Evolutionary conservation across 2,888 invertebrate species (phyloP).

Genomic region (Drosophila mayaguana): DNA sequence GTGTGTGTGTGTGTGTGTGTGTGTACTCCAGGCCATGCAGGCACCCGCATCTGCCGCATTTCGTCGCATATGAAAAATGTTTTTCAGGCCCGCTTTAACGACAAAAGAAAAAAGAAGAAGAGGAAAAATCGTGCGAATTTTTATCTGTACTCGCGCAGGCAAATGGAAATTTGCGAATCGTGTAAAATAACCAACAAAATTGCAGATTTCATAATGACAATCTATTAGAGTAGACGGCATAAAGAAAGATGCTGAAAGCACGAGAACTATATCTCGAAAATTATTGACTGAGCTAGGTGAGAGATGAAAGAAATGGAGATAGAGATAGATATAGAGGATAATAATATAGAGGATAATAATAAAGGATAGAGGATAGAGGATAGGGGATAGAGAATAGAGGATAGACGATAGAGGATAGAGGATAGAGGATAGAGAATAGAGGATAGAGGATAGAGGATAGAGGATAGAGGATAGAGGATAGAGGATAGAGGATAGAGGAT

Average conservation of each 20-base stretch:
- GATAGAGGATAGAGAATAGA: neutral
- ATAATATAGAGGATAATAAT: too few species aligned
- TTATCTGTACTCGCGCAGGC: conserved; percentile 29
- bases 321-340: neutral
- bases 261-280: too few species aligned
- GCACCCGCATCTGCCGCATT: conserved; percentile 49
- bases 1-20: conserved; percentile 7
- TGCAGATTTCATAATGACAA: neutral
- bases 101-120: conserved; percentile 4
- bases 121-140: conserved; percentile 22
- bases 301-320: too few species aligned
- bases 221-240: neutral
- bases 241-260: too few species aligned
- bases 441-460: too few species aligned
- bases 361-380: too few species aligned
- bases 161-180: conserved; percentile 11
- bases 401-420: too few species aligned
- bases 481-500: too few species aligned
- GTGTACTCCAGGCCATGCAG: conserved; percentile 30
- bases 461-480: too few species aligned
- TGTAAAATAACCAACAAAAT: conserved; percentile 11
- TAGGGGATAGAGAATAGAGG: too few species aligned
- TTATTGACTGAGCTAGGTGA: too few species aligned
- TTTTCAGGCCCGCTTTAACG: neutral
- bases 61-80: conserved; percentile 27